phyloP scores from a whole-genome alignment of 2,113 vertebrate species.

The Paramisgurnus dabryanus region DNA sequence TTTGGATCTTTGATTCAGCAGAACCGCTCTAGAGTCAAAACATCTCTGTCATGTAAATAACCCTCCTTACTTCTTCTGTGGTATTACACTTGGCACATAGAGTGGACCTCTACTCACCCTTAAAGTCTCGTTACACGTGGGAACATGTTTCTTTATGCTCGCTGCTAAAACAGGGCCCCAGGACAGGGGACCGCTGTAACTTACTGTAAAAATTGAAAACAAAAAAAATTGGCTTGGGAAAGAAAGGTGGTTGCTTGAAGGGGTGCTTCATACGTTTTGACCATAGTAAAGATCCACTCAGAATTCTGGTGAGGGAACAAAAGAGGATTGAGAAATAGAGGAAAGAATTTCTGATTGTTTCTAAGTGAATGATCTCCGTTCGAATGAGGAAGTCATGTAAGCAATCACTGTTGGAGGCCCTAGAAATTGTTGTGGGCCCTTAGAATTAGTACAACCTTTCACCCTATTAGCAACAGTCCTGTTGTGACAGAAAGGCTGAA shows the following conservation, averaged over 20 bases:
- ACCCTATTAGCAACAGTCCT: too few relatives aligned
- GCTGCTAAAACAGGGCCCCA: slow-evolving; percentile 8
- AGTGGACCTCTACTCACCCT: slow-evolving; percentile 27
- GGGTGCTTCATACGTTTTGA: background rate
- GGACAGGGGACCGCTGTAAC: slow-evolving; percentile 9
- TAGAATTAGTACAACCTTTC: too few relatives aligned
- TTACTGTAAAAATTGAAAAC: background rate
- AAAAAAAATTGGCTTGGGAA: background rate
- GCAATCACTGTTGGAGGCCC: too few relatives aligned
- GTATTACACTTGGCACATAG: slow-evolving; percentile 16
- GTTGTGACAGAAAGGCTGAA: too few relatives aligned
- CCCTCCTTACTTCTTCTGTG: background rate
- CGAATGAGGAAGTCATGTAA: too few relatives aligned
- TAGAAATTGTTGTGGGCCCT: too few relatives aligned
- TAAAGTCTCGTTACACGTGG: slow-evolving; percentile 19
- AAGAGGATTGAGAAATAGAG: background rate
- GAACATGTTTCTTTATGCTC: slow-evolving; percentile 16
- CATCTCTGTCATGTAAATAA: slow-evolving; percentile 4
- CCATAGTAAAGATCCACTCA: background rate
- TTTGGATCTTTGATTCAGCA: slow-evolving; percentile 24
- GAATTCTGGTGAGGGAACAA: background rate
- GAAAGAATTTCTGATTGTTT: too few relatives aligned
- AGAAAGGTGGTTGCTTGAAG: slow-evolving; percentile 7
- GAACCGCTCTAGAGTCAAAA: slow-evolving; percentile 11
- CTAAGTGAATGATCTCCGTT: too few relatives aligned